Conservation (phyloP, 92 coral and sea anemone genomes). For the Palythoa grandiflora region DNA sequence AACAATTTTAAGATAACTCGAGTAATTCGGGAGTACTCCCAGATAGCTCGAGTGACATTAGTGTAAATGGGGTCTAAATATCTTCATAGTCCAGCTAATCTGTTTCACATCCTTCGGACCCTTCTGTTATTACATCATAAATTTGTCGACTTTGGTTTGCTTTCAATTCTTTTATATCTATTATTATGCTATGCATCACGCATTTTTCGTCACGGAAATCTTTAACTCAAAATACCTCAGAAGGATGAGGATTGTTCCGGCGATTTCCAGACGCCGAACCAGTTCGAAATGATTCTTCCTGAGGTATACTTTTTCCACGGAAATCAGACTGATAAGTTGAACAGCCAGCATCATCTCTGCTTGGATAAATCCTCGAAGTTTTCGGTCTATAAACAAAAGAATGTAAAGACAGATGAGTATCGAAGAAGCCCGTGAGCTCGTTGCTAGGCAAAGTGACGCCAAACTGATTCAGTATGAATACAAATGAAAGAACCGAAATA, state of each 20-base stretch:
- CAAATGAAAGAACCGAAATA: background rate
- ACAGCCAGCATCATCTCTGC: conserved; percentile 62
- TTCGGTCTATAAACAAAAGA: conserved; percentile 68
- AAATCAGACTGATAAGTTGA: conserved; percentile 83
- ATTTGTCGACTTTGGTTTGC: too few relatives aligned
- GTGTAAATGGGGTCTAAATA: too few relatives aligned
- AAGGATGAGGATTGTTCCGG: conserved; percentile 97
- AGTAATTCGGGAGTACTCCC: too few relatives aligned
- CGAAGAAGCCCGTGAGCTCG: conserved; percentile 19
- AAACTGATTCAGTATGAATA: background rate
- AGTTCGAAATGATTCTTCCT: conserved; percentile 58
- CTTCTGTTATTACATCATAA: too few relatives aligned
- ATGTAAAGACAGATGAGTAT: conserved; percentile 24
- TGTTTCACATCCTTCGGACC: too few relatives aligned
- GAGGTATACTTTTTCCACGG: conserved; percentile 59
- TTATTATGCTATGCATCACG: too few relatives aligned
- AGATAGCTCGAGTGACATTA: too few relatives aligned
- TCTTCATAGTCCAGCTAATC: too few relatives aligned
- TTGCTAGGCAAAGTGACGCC: conserved; percentile 64
- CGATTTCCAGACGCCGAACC: conserved; percentile 84
- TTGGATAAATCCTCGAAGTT: conserved; percentile 84
- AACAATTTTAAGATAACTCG: too few relatives aligned
- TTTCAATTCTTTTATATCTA: background rate
- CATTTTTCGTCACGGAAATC: background rate
- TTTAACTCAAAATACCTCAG: conserved; percentile 67